A percentile compares a stretch with the other conserved stretches of the same genome.
Conservation (phyloP, 2,113 vertebrate species). For the Melanerpes aurifrons region DNA sequence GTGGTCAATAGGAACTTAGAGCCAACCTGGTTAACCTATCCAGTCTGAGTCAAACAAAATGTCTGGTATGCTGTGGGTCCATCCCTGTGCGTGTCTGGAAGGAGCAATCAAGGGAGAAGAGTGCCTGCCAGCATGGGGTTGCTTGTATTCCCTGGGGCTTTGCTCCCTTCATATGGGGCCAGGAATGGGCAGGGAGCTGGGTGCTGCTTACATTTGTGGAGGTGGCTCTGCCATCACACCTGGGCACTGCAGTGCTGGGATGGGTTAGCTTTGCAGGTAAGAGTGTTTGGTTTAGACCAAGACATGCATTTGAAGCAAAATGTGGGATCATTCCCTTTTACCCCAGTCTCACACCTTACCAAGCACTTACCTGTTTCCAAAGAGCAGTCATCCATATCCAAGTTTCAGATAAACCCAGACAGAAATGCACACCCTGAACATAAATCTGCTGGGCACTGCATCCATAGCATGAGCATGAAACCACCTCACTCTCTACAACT, state of each 20-base stretch:
- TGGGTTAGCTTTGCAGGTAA: not conserved
- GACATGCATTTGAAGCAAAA: not conserved
- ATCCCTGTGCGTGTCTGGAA: not conserved
- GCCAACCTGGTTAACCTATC: not conserved
- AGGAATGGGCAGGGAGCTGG: fast-evolving
- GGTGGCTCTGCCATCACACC: not conserved
- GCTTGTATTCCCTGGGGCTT: fast-evolving
- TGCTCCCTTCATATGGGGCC: not conserved
- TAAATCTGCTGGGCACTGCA: not conserved
- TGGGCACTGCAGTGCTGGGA: not conserved
- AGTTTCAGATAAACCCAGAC: not conserved
- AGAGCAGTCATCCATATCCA: no score
- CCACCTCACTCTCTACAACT: no score
- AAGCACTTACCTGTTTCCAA: not conserved
- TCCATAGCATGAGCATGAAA: not conserved
- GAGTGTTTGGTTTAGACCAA: not conserved
- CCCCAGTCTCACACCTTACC: fast-evolving
- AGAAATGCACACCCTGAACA: not conserved
- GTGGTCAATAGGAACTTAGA: not conserved
- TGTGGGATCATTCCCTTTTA: not conserved
- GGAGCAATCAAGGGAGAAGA: not conserved
- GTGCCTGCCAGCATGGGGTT: not conserved
- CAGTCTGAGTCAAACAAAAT: no score
- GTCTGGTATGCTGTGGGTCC: not conserved
- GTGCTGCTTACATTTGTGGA: not conserved